Percentiles rank a stretch among this genome's conserved stretches.
Evolutionary conservation across 2,888 invertebrate genomes (phyloP).

Genomic region (Parnassius apollo): DNA sequence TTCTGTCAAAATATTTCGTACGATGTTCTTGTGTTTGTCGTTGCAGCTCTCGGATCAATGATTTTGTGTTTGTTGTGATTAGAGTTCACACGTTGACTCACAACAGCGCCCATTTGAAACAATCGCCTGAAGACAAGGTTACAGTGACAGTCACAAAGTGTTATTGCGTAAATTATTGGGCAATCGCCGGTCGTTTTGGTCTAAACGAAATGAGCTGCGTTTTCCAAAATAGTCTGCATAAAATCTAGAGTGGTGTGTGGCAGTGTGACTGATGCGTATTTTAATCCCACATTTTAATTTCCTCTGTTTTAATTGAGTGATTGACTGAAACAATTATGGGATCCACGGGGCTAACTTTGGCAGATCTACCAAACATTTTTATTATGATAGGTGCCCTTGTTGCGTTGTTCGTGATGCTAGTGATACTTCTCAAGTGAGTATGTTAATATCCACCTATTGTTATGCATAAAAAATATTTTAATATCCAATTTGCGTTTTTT

Average conservation of each 20-base stretch:
- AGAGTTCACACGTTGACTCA: constrained; percentile 48
- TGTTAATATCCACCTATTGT: not conserved
- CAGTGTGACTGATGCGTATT: constrained; percentile 55
- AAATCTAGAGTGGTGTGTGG: constrained; percentile 46
- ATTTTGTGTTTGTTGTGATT: constrained; percentile 72
- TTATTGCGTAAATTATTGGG: constrained; percentile 47
- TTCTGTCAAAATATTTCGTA: constrained; percentile 52
- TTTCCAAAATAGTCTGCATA: constrained; percentile 44
- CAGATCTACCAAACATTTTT: constrained; percentile 88
- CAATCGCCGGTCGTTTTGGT: constrained; percentile 39
- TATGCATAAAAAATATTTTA: too few relatives aligned
- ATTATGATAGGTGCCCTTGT: constrained; percentile 87
- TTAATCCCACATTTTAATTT: constrained; percentile 40
- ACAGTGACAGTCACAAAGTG: constrained; percentile 44
- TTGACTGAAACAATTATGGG: constrained; percentile 53
- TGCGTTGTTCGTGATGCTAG: constrained; percentile 87
- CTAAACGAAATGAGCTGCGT: constrained; percentile 34
- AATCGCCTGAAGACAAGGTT: constrained; percentile 34
- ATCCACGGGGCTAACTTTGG: constrained; percentile 82
- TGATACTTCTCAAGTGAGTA: constrained; percentile 87
- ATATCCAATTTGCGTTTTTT: too few relatives aligned
- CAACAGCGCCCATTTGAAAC: constrained; percentile 37
- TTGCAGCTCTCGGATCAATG: constrained; percentile 59
- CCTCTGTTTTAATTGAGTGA: constrained; percentile 40
- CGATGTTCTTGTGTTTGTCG: constrained; percentile 42